Conservation (phyloP, 2,888 invertebrate genomes). For the Trachelus tabidus region DNA sequence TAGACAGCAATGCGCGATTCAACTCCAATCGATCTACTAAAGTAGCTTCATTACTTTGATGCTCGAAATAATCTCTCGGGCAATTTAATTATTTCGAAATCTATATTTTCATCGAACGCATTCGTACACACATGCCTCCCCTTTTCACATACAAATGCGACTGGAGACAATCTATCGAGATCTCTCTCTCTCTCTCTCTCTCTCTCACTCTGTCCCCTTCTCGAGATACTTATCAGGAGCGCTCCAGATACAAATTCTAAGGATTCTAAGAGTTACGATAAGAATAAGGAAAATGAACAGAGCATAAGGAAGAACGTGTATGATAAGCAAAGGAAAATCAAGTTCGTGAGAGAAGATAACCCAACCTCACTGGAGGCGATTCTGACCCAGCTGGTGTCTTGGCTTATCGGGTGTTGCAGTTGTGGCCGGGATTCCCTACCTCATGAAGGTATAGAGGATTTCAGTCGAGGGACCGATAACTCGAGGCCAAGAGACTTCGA, state of each 20-base stretch:
- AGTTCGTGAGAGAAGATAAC: no score
- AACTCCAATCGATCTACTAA: no score
- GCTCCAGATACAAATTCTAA: no score
- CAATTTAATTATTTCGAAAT: background rate
- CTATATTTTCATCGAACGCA: background rate
- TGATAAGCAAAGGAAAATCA: no score
- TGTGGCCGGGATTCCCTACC: slow-evolving; percentile 62
- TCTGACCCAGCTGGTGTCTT: slow-evolving; percentile 26
- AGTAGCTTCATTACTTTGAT: no score
- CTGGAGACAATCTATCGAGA: background rate
- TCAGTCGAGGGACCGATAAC: background rate
- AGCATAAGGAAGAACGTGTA: no score
- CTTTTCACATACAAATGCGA: slow-evolving; percentile 1
- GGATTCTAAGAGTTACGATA: no score
- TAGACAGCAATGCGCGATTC: slow-evolving; percentile 20
- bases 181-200: background rate
- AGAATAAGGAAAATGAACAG: no score
- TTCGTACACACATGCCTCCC: background rate
- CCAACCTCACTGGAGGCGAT: background rate
- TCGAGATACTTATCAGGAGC: no score
- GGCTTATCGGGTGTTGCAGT: slow-evolving; percentile 58
- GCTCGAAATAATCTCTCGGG: no score
- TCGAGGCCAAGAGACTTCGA: background rate
- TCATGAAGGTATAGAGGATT: slow-evolving; percentile 58
- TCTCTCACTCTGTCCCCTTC: background rate